Percentiles rank a stretch among this genome's conserved stretches.
These are phyloP conservation scores for Liasis olivaceus DNA, from an alignment of 2,797 vertebrate species.

Conservation along the genomic window DNA sequence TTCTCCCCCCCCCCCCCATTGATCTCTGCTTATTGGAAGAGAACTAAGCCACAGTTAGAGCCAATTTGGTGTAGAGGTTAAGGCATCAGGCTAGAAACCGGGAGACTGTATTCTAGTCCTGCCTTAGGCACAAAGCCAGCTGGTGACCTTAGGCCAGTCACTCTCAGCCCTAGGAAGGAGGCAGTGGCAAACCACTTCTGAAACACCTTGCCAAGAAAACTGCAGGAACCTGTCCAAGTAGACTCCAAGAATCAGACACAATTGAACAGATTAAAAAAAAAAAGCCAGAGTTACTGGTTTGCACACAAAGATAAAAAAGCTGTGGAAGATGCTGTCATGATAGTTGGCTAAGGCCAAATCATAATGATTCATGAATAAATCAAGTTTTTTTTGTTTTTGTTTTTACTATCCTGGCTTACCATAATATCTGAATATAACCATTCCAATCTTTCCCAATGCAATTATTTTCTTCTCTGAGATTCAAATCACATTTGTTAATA, in stretches of 20 bases:
- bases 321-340: neutral
- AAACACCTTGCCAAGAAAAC: too few relatives aligned
- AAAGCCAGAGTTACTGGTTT: neutral
- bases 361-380: neutral
- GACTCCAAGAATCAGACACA: too few relatives aligned
- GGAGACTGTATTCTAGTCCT: too few relatives aligned
- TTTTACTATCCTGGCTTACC: neutral
- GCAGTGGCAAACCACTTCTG: too few relatives aligned
- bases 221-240: too few relatives aligned
- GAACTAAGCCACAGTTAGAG: neutral
- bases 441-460: neutral
- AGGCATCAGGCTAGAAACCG: too few relatives aligned
- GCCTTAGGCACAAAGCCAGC: too few relatives aligned
- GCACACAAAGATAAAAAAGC: neutral
- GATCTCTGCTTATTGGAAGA: neutral
- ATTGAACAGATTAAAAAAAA: too few relatives aligned
- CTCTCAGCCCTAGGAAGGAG: too few relatives aligned
- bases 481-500: neutral
- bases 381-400: neutral
- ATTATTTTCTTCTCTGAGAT: neutral
- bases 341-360: neutral
- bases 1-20: neutral
- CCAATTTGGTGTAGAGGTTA: too few relatives aligned
- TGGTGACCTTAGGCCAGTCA: too few relatives aligned
- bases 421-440: neutral